Evolutionary conservation across 2,797 vertebrate species (phyloP).

Genomic region (Rallus crepitans): DNA sequence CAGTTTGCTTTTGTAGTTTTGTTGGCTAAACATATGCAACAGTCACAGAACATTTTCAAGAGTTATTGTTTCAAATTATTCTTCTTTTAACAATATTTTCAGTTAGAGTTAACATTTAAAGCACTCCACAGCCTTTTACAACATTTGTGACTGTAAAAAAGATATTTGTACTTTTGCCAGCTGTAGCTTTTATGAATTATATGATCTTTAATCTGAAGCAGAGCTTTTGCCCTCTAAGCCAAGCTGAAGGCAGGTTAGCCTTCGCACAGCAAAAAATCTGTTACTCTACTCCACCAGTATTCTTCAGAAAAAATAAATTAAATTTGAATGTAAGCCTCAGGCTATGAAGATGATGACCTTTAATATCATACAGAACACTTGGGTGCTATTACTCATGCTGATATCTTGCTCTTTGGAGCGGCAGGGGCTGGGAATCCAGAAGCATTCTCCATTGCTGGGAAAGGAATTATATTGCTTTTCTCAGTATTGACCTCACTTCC

Average conservation of each 20-base stretch:
- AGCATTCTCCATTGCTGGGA: neutral
- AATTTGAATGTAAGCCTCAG: neutral
- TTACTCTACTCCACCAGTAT: neutral
- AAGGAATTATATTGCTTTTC: constrained; percentile 16
- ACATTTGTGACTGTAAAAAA: neutral
- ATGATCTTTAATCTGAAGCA: constrained; percentile 21
- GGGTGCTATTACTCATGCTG: constrained; percentile 24
- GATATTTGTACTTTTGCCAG: neutral
- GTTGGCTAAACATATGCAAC: neutral
- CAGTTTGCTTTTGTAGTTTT: neutral
- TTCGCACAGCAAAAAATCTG: neutral
- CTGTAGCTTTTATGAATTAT: constrained; percentile 7
- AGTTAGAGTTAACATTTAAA: constrained; percentile 2
- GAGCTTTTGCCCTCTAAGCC: neutral
- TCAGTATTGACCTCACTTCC: constrained; percentile 21
- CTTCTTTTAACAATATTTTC: neutral
- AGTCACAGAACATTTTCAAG: neutral
- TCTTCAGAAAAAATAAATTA: neutral
- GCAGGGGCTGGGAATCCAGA: neutral
- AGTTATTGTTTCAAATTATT: neutral
- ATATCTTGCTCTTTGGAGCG: neutral
- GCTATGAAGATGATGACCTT: constrained; percentile 27
- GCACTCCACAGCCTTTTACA: neutral
- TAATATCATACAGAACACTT: neutral
- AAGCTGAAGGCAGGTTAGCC: neutral